A percentile compares a stretch with the other conserved stretches of the same genome.
Conservation (phyloP, 2,888 invertebrate genomes). For the Thera obeliscata region DNA sequence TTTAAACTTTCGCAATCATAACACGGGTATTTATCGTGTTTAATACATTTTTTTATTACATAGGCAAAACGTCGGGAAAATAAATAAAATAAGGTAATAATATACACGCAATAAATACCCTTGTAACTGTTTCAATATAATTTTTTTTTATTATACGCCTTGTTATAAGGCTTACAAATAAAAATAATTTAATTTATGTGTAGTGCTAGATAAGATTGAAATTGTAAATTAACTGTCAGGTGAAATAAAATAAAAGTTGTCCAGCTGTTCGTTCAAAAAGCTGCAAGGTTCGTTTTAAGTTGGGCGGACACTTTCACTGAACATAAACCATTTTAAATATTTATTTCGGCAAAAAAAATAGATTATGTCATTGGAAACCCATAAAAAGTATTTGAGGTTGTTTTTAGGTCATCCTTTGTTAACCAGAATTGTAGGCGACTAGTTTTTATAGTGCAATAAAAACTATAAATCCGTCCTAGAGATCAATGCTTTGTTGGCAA, state of each 20-base stretch:
- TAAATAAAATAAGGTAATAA: no score
- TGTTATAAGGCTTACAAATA: no score
- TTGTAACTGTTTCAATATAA: no score
- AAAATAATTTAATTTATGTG: no score
- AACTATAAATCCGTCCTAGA: constrained; percentile 30
- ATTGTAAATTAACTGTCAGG: no score
- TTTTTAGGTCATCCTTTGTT: constrained; percentile 47
- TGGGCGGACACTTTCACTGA: constrained; percentile 57
- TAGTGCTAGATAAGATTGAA: no score
- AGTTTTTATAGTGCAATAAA: constrained; percentile 37
- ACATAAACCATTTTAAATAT: constrained; percentile 37
- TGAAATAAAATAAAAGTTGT: neutral
- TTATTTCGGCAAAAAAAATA: constrained; percentile 45
- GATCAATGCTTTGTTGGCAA: constrained; percentile 12
- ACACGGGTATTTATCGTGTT: no score
- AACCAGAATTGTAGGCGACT: constrained; percentile 27
- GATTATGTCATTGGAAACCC: constrained; percentile 57
- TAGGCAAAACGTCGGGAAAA: no score
- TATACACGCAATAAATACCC: no score
- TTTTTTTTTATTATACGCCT: no score
- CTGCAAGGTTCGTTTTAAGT: constrained; percentile 42
- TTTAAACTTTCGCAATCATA: no score
- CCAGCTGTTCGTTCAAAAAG: constrained; percentile 7
- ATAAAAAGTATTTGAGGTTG: constrained; percentile 37
- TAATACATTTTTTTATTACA: no score